Base-by-base conservation (phyloP, 2,113 vertebrate genomes). In the Pavo muticus region DNA sequence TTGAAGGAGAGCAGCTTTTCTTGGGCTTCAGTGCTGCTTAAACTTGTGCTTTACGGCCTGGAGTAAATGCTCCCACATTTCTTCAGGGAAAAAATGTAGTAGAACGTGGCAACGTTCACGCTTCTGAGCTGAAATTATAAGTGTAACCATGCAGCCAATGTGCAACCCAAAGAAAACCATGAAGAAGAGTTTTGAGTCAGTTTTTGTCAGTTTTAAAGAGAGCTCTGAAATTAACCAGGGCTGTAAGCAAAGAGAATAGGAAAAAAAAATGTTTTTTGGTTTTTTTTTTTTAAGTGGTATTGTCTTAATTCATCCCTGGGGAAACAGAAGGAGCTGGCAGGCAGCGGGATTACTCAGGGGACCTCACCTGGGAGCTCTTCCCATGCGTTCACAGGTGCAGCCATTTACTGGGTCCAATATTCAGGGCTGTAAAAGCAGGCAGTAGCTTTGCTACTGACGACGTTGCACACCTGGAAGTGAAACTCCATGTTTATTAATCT, bases 341-440 rank as follows among this genome's bases (percentile, higher is more conserved):
- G 15, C 16, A 1, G 21, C 1, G 9, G 10, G 19, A 61, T 19
- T 50, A 9, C 56, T 6, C 40, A 42, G 32, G 17, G 27, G 47
- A 40, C 8, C 39, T 57, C 13, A 14, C 29, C 47, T 56, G 35
- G 5, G 35, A 44, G 6, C 71, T 27, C 11, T 20, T 17, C 25
- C 56, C 3, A 0, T n/a, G 8, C 8, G 32, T 12, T 27, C 30
- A 4, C 45, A 10, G 68, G n/a, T 67, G 59, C 42, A 23, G 37
- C 11, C 14, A 5, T 3, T 30, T 64, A 18, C 0, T 4, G 20
- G 2, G 16, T 6, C 18, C 44, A 76, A 18, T 56, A 0, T 0
- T 8, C 47, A 2, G 10, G 2, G 29, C 30, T 24, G 4, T 54
- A 13, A 32, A 27, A 27, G 45, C 11, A 35, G 48, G 42, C 25